Conservation (phyloP, 2,888 invertebrate genomes). For the Noctua janthina region DNA sequence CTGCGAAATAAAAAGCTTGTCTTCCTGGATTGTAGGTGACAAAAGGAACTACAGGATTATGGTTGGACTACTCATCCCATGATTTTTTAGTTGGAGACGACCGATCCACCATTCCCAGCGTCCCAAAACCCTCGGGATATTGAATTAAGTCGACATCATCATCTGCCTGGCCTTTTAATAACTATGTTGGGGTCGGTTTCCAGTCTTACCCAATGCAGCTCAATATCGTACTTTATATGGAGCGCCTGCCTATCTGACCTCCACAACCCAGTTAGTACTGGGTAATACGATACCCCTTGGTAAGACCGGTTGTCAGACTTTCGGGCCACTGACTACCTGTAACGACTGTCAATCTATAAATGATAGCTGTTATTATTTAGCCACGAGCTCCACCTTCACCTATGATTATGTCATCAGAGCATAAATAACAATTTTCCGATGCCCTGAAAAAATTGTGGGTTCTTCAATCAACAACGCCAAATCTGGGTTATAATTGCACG, state of each 20-base stretch:
- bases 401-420: neutral
- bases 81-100: neutral
- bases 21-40: neutral
- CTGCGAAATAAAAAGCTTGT: slow-evolving; percentile 36
- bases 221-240: no score
- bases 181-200: no score
- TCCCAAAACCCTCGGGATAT: neutral
- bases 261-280: no score
- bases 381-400: neutral
- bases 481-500: neutral
- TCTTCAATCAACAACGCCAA: neutral
- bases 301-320: no score
- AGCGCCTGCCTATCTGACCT: no score
- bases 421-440: neutral
- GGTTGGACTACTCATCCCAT: neutral
- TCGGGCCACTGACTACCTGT: no score
- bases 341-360: no score
- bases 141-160: neutral
- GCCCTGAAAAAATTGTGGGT: neutral
- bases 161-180: no score
- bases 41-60: neutral
- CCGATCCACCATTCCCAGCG: neutral
- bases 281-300: no score
- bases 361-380: no score
- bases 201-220: no score